Evolutionary conservation across 2,113 vertebrate species (phyloP).

Genomic region (Craseonycteris thonglongyai): DNA sequence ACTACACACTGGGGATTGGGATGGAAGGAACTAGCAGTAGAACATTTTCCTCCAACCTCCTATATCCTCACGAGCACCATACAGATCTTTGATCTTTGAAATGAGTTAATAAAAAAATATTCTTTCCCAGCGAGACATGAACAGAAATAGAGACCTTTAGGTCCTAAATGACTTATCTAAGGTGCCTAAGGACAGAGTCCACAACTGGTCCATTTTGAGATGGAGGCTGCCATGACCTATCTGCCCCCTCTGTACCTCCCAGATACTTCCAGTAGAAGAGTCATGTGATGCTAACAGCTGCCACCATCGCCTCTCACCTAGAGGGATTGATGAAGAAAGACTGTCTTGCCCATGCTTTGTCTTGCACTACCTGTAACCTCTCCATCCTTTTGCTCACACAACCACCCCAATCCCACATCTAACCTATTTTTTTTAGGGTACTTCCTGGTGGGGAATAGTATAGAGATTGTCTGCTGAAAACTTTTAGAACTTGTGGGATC

Average conservation of each 20-base stretch:
- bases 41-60: neutral
- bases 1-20: neutral
- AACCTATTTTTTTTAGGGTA: neutral
- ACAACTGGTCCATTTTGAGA: neutral
- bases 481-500: neutral
- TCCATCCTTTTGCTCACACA: neutral
- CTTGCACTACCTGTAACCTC: neutral
- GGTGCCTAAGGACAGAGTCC: neutral
- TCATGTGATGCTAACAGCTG: neutral
- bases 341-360: neutral
- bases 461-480: neutral
- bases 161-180: neutral
- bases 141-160: neutral
- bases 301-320: neutral
- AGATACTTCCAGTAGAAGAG: neutral
- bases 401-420: accelerated
- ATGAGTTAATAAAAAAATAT: neutral
- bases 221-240: neutral
- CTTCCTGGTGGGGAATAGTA: neutral
- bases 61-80: neutral
- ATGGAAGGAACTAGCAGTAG: neutral
- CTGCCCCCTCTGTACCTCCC: accelerated
- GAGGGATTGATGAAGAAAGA: neutral
- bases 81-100: neutral
- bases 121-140: neutral